Conservation (phyloP, 37 sponge, comb jelly and placozoan genomes). For the Chondrilla cf. caribensis region DNA sequence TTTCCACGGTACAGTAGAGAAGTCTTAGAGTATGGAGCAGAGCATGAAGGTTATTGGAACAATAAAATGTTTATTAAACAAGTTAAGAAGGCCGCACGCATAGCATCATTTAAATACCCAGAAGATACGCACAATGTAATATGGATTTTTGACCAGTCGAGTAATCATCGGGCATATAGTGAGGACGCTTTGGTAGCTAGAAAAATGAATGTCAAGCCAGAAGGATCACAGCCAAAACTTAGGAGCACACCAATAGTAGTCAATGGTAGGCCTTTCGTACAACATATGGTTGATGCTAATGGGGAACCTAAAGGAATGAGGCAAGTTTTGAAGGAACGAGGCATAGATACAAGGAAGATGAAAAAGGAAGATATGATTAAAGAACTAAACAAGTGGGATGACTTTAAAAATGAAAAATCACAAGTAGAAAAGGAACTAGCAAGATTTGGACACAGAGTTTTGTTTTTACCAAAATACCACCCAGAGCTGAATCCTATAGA, state of each 20-base stretch:
- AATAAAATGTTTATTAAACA: constrained; percentile 13
- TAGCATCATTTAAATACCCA: constrained; percentile 34
- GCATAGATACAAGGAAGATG: not conserved
- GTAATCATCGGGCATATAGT: constrained; percentile 8
- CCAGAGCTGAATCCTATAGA: constrained; percentile 43
- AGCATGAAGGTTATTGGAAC: constrained; percentile 20
- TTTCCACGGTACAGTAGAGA: not conserved
- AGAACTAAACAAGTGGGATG: not conserved
- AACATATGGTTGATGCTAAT: not conserved
- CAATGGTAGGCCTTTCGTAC: not conserved
- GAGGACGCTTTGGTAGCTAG: constrained; percentile 30
- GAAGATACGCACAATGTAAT: not conserved
- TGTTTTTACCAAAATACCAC: constrained; percentile 24
- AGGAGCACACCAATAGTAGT: not conserved
- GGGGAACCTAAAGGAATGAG: constrained; percentile 17
- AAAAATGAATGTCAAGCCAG: constrained; percentile 33
- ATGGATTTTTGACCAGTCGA: constrained; percentile 29
- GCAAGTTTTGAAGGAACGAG: not conserved
- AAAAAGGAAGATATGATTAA: not conserved
- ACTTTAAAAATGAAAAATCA: constrained; percentile 15
- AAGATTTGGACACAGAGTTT: not conserved
- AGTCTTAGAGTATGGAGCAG: constrained; percentile 6
- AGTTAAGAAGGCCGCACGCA: constrained; percentile 6
- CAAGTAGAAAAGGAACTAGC: not conserved
- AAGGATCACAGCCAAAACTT: constrained; percentile 22